Percentiles rank a stretch among this genome's conserved stretches.
Conservation (phyloP, 2,113 vertebrate genomes). For the Hirundichthys speculiger region DNA sequence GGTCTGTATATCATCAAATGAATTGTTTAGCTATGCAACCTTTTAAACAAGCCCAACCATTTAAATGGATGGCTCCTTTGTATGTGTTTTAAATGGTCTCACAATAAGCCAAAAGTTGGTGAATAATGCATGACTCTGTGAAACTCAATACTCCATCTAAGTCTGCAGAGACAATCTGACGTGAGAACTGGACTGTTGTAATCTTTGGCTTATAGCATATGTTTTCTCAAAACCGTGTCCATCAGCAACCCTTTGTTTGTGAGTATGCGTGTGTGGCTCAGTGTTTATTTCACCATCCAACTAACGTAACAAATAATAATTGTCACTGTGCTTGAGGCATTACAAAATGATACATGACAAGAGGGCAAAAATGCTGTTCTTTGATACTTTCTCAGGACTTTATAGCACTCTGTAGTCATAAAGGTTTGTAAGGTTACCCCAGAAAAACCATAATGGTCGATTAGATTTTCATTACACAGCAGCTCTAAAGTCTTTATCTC, state of each 20-base stretch:
- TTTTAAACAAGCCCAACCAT: neutral
- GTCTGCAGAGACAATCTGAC: constrained; percentile 62
- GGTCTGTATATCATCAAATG: constrained; percentile 24
- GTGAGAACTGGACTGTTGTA: constrained; percentile 70
- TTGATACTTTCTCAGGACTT: constrained; percentile 37
- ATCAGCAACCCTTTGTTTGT: constrained; percentile 27
- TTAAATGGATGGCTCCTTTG: constrained; percentile 1
- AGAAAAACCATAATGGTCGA: constrained; percentile 17
- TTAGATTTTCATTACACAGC: constrained; percentile 11
- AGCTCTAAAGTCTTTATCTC: neutral
- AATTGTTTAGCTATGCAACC: neutral
- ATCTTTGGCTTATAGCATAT: constrained; percentile 57
- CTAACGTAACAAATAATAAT: constrained; percentile 40
- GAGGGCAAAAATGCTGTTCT: constrained; percentile 11
- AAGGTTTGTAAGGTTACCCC: constrained; percentile 4
- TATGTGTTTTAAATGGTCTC: constrained; percentile 23
- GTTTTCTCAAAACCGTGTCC: constrained; percentile 51
- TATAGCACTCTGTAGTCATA: constrained; percentile 1
- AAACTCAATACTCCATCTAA: constrained; percentile 32
- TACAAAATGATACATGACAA: constrained; percentile 26
- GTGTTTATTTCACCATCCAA: constrained; percentile 50
- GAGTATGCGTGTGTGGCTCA: constrained; percentile 16
- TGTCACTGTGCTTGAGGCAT: constrained; percentile 26
- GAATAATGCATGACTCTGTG: constrained; percentile 34
- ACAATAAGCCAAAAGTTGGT: constrained; percentile 33